Evolutionary conservation across 1,140 invertebrate genomes (phyloP), one percentile per base, ranked within the genome.

Genomic region (Drosophila elegans): DNA sequence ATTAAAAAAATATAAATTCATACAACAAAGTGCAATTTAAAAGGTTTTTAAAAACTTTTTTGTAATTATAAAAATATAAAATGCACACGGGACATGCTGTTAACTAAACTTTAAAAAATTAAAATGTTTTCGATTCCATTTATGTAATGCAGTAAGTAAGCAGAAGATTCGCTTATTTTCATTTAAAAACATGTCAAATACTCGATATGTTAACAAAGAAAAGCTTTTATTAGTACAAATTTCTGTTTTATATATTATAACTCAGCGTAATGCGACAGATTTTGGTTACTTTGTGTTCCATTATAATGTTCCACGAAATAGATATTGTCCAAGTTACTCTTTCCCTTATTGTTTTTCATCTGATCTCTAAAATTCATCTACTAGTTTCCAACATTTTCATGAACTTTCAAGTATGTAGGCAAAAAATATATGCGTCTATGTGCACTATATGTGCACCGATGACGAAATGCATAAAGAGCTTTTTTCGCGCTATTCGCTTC

Each of bases 381-480:
- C 6, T 27, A 44, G 61, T 62, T 62, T 54, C 32, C 64, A 62
- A 67, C 44, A 63, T 60, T 68, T 74, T 74, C 74, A 55, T 74
- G 69, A 63, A 82, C 67, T 77, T 81, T 77, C 78, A 77, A 64
- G 60, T 54, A 44, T 51, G 41, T 55, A 42, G 6, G 32, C 32
- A 53, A 34, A 36, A 36, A 32, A 36, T 56, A 49, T 46, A 52
- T 36, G 45, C 39, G 39, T 57, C 32, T 67, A 57, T 52, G 45
- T 71, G 42, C 46, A 49, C 46, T 79, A 38, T 77, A 53, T 77
- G 74, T 63, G 53, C 45, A 51, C n/a, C 48, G 68, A 76, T 86
- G 66, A 80, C 78, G 81, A 77, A 73, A 81, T 86, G 49, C 51
- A 72, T 73, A 80, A 62, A 86, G 86, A 81, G 75, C 69, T 71